A percentile compares a stretch with the other conserved stretches of the same genome.
Conservation (phyloP, 2,888 invertebrate species). For the Gastrophysa polygoni region DNA sequence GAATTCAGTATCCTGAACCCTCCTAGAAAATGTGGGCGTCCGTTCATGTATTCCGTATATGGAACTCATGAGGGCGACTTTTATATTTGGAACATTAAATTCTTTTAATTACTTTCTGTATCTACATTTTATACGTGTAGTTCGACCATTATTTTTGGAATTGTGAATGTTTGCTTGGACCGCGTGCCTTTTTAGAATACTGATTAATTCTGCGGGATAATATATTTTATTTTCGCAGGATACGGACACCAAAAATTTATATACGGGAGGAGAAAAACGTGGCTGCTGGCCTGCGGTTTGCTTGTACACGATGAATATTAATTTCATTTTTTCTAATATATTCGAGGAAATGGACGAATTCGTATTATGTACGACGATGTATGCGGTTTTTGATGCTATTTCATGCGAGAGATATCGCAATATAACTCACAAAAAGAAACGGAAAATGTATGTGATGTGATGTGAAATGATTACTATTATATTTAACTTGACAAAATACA, state of each 20-base stretch:
- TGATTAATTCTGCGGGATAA: constrained; percentile 54
- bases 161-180: constrained; percentile 42
- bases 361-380: not conserved
- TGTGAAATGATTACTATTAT: too few species aligned
- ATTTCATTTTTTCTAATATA: constrained; percentile 41
- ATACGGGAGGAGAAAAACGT: constrained; percentile 42
- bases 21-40: too few species aligned
- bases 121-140: constrained; percentile 58
- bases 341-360: constrained; percentile 10
- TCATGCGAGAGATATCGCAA: not conserved
- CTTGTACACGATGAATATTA: constrained; percentile 48
- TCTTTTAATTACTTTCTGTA: constrained; percentile 58
- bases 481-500: too few species aligned
- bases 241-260: constrained; percentile 44
- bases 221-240: constrained; percentile 51
- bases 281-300: constrained; percentile 30
- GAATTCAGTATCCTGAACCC: too few species aligned
- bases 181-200: constrained; percentile 52
- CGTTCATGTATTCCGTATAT: constrained; percentile 22
- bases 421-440: not conserved
- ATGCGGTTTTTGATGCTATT: not conserved
- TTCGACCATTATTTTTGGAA: constrained; percentile 56
- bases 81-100: constrained; percentile 59
- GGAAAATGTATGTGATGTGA: too few species aligned
- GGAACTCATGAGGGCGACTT: constrained; percentile 50